A percentile compares a stretch with the other conserved stretches of the same genome.
These are phyloP conservation scores for Chlamydotis undulata DNA, from an alignment of 2,113 vertebrate species.

Conservation along the genomic window DNA sequence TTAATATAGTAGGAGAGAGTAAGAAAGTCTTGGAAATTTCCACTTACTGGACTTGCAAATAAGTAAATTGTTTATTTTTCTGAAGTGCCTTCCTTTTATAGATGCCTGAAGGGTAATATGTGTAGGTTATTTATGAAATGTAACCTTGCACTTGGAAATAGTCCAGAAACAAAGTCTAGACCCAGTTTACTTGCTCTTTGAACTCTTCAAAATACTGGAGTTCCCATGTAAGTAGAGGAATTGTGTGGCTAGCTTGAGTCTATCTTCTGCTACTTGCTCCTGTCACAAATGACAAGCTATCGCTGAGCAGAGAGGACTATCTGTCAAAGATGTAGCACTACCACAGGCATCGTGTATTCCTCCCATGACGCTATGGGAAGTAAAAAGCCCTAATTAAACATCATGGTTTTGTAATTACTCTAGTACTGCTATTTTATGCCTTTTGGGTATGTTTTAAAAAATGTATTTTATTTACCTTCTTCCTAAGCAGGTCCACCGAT, in stretches of 20 bases:
- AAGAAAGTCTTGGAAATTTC: background rate
- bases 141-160: background rate
- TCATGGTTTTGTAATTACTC: background rate
- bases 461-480: background rate
- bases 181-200: background rate
- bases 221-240: background rate
- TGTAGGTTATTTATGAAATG: background rate
- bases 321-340: background rate
- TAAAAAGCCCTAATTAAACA: background rate
- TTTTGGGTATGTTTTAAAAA: background rate
- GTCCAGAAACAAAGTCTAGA: background rate
- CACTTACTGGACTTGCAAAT: background rate
- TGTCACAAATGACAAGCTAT: background rate
- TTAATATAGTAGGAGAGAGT: background rate
- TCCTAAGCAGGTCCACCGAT: background rate
- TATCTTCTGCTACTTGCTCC: background rate
- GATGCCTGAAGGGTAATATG: background rate
- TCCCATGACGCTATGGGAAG: background rate
- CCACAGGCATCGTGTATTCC: background rate
- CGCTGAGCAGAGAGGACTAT: background rate
- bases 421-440: background rate
- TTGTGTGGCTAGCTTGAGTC: background rate
- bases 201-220: background rate
- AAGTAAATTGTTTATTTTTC: background rate
- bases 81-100: background rate